These are phyloP conservation scores for Conops quadrifasciatus DNA, from an alignment of 2,888 invertebrate genomes.

Conservation along the genomic window DNA sequence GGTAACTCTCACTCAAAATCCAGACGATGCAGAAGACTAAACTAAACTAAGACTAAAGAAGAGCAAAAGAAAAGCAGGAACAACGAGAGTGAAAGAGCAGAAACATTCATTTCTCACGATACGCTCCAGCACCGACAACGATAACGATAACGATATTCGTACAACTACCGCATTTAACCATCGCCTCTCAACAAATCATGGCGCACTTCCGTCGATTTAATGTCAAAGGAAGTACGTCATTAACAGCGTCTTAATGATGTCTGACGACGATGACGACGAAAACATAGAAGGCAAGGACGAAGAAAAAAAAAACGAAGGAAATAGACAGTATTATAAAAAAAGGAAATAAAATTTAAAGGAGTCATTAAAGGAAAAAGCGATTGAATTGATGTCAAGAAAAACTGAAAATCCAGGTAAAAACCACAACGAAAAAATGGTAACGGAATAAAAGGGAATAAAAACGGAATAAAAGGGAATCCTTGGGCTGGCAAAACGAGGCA, in stretches of 20 bases:
- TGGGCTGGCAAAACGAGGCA: neutral
- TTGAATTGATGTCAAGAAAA: neutral
- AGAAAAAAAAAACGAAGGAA: neutral
- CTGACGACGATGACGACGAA: constrained; percentile 28
- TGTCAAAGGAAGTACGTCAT: constrained; percentile 48
- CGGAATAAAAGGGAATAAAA: no score
- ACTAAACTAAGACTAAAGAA: no score
- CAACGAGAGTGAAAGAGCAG: no score
- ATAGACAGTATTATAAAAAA: neutral
- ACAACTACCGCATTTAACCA: neutral
- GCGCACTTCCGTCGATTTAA: constrained; percentile 25
- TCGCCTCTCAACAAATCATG: constrained; percentile 6
- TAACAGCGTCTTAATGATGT: constrained; percentile 50
- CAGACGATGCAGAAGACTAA: no score
- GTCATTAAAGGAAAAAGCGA: neutral
- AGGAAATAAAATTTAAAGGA: neutral
- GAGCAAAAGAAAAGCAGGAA: no score
- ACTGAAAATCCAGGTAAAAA: neutral
- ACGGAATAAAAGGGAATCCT: no score
- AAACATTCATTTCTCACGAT: no score
- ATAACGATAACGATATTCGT: constrained; percentile 14
- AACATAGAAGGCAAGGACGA: neutral
- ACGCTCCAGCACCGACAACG: neutral
- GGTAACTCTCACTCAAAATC: no score
- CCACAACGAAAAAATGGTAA: neutral